phyloP scores from a whole-genome alignment of 2,113 vertebrate genomes.

The Corythoichthys intestinalis region DNA sequence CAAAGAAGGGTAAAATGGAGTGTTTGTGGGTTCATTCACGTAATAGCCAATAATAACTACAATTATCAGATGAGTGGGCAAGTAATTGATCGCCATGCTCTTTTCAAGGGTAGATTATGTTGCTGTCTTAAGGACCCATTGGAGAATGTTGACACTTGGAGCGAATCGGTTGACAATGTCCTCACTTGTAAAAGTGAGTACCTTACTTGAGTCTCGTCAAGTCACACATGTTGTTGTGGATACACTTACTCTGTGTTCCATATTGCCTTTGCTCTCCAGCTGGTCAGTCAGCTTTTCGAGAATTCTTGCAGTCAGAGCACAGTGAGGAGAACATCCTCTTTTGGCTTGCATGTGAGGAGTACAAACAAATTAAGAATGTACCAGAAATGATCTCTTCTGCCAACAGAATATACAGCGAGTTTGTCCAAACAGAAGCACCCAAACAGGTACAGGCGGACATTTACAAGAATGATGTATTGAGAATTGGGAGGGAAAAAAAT shows the following conservation, averaged over 20 bases:
- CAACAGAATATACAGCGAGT: constrained; percentile 89
- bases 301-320: constrained; percentile 90
- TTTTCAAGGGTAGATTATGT: constrained; percentile 91
- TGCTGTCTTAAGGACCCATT: constrained; percentile 85
- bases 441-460: constrained; percentile 79
- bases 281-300: constrained; percentile 83
- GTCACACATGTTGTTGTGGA: background rate
- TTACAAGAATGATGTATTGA: background rate
- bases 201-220: constrained; percentile 1
- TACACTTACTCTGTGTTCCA: background rate
- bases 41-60: background rate
- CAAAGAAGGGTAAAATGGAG: constrained; percentile 2
- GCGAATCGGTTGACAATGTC: constrained; percentile 87
- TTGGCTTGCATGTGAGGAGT: constrained; percentile 91
- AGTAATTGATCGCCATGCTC: constrained; percentile 81
- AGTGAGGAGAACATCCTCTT: constrained; percentile 97
- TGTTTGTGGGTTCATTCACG: constrained; percentile 1
- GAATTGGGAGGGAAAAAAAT: constrained; percentile 3
- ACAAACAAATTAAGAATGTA: constrained; percentile 81
- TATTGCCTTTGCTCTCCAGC: constrained; percentile 65
- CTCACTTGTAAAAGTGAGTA: constrained; percentile 86
- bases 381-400: constrained; percentile 82
- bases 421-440: constrained; percentile 86
- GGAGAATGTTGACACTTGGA: constrained; percentile 76
- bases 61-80: constrained; percentile 35